Evolutionary conservation across 2,888 invertebrate genomes (phyloP).

Genomic region (Lycocerus yunnanus): DNA sequence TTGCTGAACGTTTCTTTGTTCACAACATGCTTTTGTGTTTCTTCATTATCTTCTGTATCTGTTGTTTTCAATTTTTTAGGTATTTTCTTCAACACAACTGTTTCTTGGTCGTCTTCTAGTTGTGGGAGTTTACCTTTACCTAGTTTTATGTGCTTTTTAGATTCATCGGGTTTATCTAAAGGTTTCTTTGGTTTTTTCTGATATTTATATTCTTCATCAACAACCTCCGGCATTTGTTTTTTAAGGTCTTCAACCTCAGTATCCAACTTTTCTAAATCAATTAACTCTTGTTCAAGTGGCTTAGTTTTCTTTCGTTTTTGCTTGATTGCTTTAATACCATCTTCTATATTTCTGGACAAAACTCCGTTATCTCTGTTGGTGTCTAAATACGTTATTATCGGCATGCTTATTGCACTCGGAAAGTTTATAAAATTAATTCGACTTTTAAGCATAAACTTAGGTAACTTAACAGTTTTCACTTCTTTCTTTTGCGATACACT

Average conservation of each 20-base stretch:
- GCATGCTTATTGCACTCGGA: constrained; percentile 58
- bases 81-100: constrained; percentile 37
- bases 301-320: constrained; percentile 55
- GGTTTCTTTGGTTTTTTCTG: constrained; percentile 37
- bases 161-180: constrained; percentile 36
- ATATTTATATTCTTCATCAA: constrained; percentile 40
- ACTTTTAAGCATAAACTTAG: constrained; percentile 58
- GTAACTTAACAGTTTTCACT: constrained; percentile 48
- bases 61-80: constrained; percentile 41
- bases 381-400: constrained; percentile 49
- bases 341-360: constrained; percentile 66
- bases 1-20: not conserved
- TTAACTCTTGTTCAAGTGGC: constrained; percentile 59
- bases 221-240: constrained; percentile 50
- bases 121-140: constrained; percentile 52
- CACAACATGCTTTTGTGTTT: constrained; percentile 37
- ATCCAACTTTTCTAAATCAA: constrained; percentile 50
- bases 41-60: constrained; percentile 39
- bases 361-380: constrained; percentile 67
- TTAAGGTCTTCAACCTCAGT: constrained; percentile 53
- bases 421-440: constrained; percentile 61
- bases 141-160: constrained; percentile 43
- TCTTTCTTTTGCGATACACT: constrained; percentile 48
- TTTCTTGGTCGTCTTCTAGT: constrained; percentile 39
- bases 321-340: constrained; percentile 68